phyloP scores from a whole-genome alignment of 2,113 vertebrate species.

The Neogobius melanostomus region DNA sequence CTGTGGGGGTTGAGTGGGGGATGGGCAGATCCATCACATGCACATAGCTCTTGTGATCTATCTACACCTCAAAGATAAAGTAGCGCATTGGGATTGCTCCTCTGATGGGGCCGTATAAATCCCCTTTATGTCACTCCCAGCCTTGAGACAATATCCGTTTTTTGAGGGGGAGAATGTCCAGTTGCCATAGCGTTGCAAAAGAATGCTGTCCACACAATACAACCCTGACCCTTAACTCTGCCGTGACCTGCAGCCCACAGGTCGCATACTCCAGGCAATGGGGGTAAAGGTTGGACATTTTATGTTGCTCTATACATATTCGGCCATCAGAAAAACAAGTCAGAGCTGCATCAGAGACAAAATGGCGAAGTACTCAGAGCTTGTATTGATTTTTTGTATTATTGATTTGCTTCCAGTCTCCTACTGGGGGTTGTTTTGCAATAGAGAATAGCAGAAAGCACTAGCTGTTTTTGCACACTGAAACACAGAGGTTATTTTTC shows the following conservation, averaged over 20 bases:
- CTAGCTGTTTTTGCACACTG: conserved; percentile 16
- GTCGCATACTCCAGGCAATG: conserved; percentile 67
- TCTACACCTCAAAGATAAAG: conserved; percentile 71
- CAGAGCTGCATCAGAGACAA: conserved; percentile 54
- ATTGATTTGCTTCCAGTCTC: conserved; percentile 65
- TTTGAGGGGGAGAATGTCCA: conserved; percentile 66
- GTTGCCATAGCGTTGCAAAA: conserved; percentile 71
- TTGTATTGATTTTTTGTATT: conserved; percentile 67
- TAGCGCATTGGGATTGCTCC: conserved; percentile 48
- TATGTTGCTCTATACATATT: conserved; percentile 49
- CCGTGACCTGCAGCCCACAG: conserved; percentile 42
- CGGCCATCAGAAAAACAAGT: not conserved
- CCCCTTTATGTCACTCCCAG: conserved; percentile 59
- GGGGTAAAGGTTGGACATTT: conserved; percentile 59
- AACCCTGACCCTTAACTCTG: conserved; percentile 58
- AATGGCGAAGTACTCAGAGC: conserved; percentile 63
- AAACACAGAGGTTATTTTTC: not conserved
- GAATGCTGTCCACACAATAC: conserved; percentile 71
- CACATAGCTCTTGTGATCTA: conserved; percentile 61
- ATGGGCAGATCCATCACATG: conserved; percentile 72
- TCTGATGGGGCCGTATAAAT: conserved; percentile 54
- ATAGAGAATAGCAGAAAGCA: conserved; percentile 23
- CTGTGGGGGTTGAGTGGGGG: conserved; percentile 52
- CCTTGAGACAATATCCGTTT: conserved; percentile 75
- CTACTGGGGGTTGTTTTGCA: conserved; percentile 53